A percentile compares a stretch with the other conserved stretches of the same genome.
Conservation (phyloP, 2,113 vertebrate species). For the Corapipo altera region DNA sequence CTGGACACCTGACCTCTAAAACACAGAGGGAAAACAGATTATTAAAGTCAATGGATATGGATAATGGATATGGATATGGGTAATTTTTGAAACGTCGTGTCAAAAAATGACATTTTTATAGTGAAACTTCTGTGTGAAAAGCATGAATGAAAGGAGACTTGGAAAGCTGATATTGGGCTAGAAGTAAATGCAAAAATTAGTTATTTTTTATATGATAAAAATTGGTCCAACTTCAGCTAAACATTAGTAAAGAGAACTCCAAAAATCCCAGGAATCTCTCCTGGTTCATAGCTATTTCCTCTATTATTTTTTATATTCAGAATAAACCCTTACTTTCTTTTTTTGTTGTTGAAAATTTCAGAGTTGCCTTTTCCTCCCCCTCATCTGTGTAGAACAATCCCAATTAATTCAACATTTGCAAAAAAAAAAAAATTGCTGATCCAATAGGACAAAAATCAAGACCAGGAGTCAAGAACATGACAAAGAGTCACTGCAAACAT, state of each 20-base stretch:
- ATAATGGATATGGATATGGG: no score
- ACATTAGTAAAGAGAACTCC: neutral
- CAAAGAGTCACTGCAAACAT: neutral
- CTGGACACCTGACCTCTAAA: neutral
- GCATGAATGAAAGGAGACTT: neutral
- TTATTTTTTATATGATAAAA: neutral
- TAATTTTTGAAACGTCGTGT: neutral
- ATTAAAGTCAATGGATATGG: neutral
- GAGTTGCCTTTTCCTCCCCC: neutral
- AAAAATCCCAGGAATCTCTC: neutral
- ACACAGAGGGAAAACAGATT: no score
- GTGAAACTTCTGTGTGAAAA: neutral
- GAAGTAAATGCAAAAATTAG: neutral
- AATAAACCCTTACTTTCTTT: neutral
- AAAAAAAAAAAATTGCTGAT: neutral
- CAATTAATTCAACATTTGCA: neutral
- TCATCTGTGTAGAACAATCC: neutral
- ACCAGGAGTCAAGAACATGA: neutral
- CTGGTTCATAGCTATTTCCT: neutral
- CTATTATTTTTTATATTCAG: neutral
- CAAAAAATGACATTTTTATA: neutral
- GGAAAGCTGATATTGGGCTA: neutral
- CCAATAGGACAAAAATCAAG: neutral
- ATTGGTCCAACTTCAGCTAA: neutral
- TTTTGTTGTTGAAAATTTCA: neutral